Base-by-base conservation (phyloP, 2,888 invertebrate species). In the Gari tellinella region DNA sequence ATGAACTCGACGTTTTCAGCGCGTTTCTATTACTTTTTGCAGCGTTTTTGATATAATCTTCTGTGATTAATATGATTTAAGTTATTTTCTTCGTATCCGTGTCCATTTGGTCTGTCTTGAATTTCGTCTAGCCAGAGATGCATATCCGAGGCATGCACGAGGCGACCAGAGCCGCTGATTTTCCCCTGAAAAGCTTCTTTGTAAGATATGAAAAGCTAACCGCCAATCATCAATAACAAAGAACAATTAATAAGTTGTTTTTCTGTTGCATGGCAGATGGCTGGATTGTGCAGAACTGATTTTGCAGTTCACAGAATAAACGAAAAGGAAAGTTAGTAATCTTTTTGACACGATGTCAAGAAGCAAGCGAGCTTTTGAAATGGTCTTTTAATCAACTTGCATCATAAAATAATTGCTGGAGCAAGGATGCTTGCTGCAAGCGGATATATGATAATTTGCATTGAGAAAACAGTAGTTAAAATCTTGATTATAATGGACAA, bases 171-270 rank as follows among this genome's bases (percentile, higher is more conserved):
- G 61, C 53, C 58, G 45, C 66, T 55, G 60, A 56, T 70, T 63
- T 73, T 60, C 51, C 46, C 64, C 77, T 82, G 67, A 83, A 82
- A 83, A 78, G 72, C 52, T 63, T 67, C 81, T 80, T 86, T 86
- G 82, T 83, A 78, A 66, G 51, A 68, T 64, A 63, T 80, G 78
- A 74, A 84, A 83, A 81, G 83, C 83, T 81, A 86, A 80, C 84
- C 79, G 81, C 83, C 80, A 81, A 82, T 84, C 80, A 74, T 77
- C 76, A 76, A 79, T 78, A 82, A 84, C 83, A 84, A 83, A 86
- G 86, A 83, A 84, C 83, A 86, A 86, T 86, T 83, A 84, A 81
- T 76, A 80, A 81, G 78, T 83, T 83, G 83, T 84, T 86, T 84
- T 81, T 82, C 75, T 77, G 76, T 74, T 61, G 66, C 63, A 72